phyloP scores from a whole-genome alignment of 2,888 invertebrate genomes.

The Lasioglossum oenotherae region DNA sequence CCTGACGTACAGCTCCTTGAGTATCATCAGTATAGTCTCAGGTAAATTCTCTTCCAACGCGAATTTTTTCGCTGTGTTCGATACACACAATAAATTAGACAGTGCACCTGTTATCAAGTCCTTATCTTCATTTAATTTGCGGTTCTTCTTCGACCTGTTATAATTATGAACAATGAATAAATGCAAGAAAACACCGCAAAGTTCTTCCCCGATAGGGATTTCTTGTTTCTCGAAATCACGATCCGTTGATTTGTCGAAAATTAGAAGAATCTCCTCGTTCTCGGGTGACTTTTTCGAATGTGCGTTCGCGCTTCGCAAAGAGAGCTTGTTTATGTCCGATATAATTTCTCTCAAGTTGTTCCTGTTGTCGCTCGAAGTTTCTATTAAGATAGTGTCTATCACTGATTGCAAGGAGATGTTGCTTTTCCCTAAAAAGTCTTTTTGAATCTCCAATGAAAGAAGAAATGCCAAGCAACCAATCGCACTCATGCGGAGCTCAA shows the following conservation, averaged over 20 bases:
- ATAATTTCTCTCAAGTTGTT: conserved; percentile 66
- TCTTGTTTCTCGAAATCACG: conserved; percentile 16
- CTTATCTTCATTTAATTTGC: conserved; percentile 81
- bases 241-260: conserved; percentile 1
- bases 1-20: conserved; percentile 85
- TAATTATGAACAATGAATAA: conserved; percentile 84
- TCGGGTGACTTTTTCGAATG: conserved; percentile 55
- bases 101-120: conserved; percentile 83
- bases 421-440: conserved; percentile 64
- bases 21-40: conserved; percentile 81
- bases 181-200: conserved; percentile 84
- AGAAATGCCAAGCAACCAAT: conserved; percentile 78
- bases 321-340: conserved; percentile 72
- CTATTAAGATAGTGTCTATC: conserved; percentile 68
- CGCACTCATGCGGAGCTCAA: conserved; percentile 78
- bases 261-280: conserved; percentile 26
- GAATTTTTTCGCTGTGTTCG: conserved; percentile 84
- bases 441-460: conserved; percentile 78
- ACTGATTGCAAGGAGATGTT: conserved; percentile 60
- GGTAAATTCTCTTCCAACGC: conserved; percentile 84
- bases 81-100: conserved; percentile 84
- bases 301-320: conserved; percentile 61
- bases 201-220: conserved; percentile 81
- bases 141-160: conserved; percentile 77
- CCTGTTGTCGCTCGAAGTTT: conserved; percentile 47